Percentiles rank a stretch among this genome's conserved stretches.
Conservation (phyloP, 2,797 vertebrate species). For the Microctenopoma lineatum region DNA sequence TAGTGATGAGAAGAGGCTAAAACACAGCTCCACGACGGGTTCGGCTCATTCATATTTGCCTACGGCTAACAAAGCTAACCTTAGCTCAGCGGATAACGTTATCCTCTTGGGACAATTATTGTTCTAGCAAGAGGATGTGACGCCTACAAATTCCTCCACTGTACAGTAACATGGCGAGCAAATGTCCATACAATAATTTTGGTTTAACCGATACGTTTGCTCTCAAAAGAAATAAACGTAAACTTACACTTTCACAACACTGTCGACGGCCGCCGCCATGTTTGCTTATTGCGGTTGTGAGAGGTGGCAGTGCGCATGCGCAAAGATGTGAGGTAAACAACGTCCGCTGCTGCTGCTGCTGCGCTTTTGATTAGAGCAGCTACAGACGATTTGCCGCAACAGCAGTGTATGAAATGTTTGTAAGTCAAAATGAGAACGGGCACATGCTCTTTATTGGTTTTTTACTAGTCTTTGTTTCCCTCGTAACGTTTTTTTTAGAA, state of each 20-base stretch:
- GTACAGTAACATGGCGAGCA: rapidly evolving
- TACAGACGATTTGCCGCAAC: too few relatives aligned
- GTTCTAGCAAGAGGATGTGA: not conserved
- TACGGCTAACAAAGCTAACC: conserved; percentile 71
- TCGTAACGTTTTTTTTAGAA: too few relatives aligned
- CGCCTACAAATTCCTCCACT: not conserved
- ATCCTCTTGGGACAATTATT: conserved; percentile 66
- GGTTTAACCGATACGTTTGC: not conserved
- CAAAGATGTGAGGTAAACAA: conserved; percentile 18
- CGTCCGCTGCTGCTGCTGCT: not conserved
- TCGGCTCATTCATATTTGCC: conserved; percentile 40
- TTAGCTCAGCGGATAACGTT: conserved; percentile 68
- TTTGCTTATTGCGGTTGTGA: conserved; percentile 83
- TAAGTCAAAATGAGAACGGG: too few relatives aligned
- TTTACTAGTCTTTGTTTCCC: too few relatives aligned
- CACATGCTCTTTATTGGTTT: too few relatives aligned
- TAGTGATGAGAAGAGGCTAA: not conserved
- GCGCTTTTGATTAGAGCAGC: not conserved
- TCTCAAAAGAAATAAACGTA: conserved; percentile 60
- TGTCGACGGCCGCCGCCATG: conserved; percentile 89
- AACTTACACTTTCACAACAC: conserved; percentile 91
- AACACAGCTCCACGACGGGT: conserved; percentile 16
- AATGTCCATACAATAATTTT: not conserved
- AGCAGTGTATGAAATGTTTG: too few relatives aligned
- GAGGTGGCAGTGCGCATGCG: conserved; percentile 73